A percentile compares a stretch with the other conserved stretches of the same genome.
These are phyloP conservation scores for Cephus cinctus DNA, from an alignment of 1,140 invertebrate genomes.

Conservation along the genomic window DNA sequence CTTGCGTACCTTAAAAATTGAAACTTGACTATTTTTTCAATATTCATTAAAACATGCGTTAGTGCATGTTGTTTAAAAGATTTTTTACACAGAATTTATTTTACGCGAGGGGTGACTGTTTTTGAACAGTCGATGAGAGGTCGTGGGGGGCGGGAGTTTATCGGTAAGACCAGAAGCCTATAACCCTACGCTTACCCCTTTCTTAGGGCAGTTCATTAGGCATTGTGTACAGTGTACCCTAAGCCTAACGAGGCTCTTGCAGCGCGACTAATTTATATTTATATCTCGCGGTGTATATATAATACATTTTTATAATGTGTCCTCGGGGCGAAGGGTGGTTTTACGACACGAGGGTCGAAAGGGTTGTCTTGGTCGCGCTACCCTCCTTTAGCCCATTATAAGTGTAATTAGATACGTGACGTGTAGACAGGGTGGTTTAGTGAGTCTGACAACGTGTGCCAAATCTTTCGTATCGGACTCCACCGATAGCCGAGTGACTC, in stretches of 20 bases:
- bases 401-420: constrained; percentile 10
- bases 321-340: constrained; percentile 18
- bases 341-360: constrained; percentile 12
- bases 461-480: too few relatives aligned
- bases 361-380: constrained; percentile 1
- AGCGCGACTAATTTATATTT: constrained; percentile 29
- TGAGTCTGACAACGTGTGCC: background rate
- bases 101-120: constrained; percentile 22
- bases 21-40: too few relatives aligned
- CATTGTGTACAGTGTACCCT: constrained; percentile 20
- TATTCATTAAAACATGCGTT: too few relatives aligned
- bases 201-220: constrained; percentile 8
- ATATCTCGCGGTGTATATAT: constrained; percentile 24
- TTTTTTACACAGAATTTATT: too few relatives aligned
- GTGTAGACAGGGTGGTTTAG: constrained; percentile 2
- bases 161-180: constrained; percentile 12
- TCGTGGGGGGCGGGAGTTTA: constrained; percentile 6
- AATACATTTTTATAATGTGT: constrained; percentile 33
- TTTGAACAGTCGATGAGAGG: too few relatives aligned
- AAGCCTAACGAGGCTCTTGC: constrained; percentile 8
- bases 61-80: too few relatives aligned
- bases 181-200: too few relatives aligned
- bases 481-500: too few relatives aligned
- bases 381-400: constrained; percentile 5
- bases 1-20: too few relatives aligned